Conservation (phyloP, 2,113 vertebrate genomes). For the Syrrhaptes paradoxus region DNA sequence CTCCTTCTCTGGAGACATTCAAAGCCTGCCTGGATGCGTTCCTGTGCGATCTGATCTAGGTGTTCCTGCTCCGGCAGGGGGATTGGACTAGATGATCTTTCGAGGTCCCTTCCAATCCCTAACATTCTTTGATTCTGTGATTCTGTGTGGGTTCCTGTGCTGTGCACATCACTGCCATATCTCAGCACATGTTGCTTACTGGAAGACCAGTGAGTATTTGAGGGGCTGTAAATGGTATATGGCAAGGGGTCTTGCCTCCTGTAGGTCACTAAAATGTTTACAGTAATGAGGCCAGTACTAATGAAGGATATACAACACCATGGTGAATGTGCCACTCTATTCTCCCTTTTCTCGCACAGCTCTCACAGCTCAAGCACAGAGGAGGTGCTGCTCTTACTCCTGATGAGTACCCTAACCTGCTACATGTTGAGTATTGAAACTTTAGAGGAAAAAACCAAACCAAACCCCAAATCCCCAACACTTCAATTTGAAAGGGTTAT, state of each 20-base stretch:
- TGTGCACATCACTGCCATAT: neutral
- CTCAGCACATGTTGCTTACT: neutral
- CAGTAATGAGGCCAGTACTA: neutral
- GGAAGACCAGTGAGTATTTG: neutral
- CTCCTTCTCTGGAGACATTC: too few species aligned
- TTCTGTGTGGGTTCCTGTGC: neutral
- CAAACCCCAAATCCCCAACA: neutral
- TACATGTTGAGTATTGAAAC: neutral
- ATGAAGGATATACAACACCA: neutral
- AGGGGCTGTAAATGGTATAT: neutral
- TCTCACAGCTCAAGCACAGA: neutral
- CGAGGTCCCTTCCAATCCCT: too few species aligned
- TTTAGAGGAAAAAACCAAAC: neutral
- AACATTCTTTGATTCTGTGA: too few species aligned
- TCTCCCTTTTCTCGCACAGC: neutral
- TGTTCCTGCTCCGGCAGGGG: too few species aligned
- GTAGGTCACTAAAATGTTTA: neutral
- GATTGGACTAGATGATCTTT: too few species aligned
- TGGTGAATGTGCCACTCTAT: neutral
- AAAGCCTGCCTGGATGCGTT: too few species aligned
- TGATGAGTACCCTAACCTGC: neutral
- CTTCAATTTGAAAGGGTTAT: neutral
- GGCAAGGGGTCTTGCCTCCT: neutral
- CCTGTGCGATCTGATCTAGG: too few species aligned
- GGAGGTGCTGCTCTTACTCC: neutral